Percentiles rank a stretch among this genome's conserved stretches.
These are phyloP conservation scores for Globodera ellingtonae DNA, from an alignment of 1,140 invertebrate species.

Conservation along the genomic window DNA sequence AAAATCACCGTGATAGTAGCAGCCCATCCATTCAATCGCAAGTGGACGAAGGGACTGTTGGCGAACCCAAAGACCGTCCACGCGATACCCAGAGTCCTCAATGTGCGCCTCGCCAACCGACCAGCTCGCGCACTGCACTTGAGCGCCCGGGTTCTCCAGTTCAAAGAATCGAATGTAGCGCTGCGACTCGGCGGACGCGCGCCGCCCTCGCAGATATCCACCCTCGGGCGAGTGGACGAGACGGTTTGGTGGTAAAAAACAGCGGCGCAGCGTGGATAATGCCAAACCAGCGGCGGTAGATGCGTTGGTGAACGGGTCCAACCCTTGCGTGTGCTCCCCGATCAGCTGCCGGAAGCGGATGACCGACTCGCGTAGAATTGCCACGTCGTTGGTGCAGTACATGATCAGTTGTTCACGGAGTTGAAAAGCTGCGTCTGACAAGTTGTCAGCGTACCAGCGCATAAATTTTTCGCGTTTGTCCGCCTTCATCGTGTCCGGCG, in stretches of 20 bases:
- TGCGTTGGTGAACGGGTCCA: constrained; percentile 5
- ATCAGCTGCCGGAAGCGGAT: constrained; percentile 16
- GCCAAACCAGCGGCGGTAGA: constrained; percentile 19
- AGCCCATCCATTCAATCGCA: constrained; percentile 24
- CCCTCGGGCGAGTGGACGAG: constrained; percentile 5
- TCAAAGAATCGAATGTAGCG: constrained; percentile 23
- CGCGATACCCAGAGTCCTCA: constrained; percentile 4
- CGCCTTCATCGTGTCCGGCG: background rate
- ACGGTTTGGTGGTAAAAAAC: constrained; percentile 6
- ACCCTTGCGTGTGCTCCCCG: background rate
- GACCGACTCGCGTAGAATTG: constrained; percentile 10
- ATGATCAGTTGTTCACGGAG: background rate
- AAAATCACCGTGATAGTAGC: constrained; percentile 17
- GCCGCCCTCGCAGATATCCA: constrained; percentile 11
- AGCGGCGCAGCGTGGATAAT: background rate
- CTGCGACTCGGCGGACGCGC: background rate
- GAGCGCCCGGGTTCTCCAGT: background rate
- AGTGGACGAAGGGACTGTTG: background rate
- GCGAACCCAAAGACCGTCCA: constrained; percentile 8
- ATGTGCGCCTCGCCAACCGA: constrained; percentile 19
- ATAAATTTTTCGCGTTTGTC: background rate
- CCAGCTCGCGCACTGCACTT: constrained; percentile 15
- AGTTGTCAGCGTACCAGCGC: background rate
- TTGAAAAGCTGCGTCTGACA: no score
- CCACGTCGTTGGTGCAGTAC: constrained; percentile 16